phyloP scores from a whole-genome alignment of 2,797 vertebrate genomes.

The Limosa lapponica region DNA sequence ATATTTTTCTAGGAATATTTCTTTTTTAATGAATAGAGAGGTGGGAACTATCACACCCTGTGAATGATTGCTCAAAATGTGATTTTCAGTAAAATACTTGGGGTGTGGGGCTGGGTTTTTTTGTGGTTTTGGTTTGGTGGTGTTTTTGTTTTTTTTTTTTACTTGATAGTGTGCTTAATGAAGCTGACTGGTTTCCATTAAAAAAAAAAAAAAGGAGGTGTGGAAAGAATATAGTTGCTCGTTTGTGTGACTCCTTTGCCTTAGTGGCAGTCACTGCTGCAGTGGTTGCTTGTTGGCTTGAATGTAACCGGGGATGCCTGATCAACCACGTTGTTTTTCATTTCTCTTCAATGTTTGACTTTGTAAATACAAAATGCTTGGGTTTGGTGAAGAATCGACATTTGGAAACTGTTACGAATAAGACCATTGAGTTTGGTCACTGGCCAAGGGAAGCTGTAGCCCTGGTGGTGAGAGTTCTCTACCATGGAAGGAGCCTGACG shows the following conservation, averaged over 20 bases:
- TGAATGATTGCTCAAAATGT: neutral
- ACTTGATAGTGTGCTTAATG: neutral
- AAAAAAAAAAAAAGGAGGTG: neutral
- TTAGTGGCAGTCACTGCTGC: neutral
- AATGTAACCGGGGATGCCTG: neutral
- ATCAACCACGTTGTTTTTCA: neutral
- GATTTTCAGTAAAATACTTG: neutral
- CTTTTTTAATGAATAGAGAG: neutral
- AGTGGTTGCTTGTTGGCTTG: neutral
- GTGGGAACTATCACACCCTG: neutral
- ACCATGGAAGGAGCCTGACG: neutral
- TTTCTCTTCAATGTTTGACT: neutral
- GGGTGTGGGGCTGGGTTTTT: neutral
- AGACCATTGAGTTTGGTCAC: neutral
- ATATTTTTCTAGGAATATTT: neutral
- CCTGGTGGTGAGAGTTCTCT: neutral
- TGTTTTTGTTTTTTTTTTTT: neutral
- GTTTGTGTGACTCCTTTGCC: neutral
- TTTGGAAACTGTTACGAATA: neutral
- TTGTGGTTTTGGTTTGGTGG: neutral
- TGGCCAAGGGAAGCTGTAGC: neutral
- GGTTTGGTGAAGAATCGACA: neutral
- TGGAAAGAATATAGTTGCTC: neutral
- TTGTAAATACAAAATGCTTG: neutral
- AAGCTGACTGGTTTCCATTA: neutral